Percentiles rank a stretch among this genome's conserved stretches.
Conservation (phyloP, 2,113 vertebrate species). For the Ciconia boyciana region DNA sequence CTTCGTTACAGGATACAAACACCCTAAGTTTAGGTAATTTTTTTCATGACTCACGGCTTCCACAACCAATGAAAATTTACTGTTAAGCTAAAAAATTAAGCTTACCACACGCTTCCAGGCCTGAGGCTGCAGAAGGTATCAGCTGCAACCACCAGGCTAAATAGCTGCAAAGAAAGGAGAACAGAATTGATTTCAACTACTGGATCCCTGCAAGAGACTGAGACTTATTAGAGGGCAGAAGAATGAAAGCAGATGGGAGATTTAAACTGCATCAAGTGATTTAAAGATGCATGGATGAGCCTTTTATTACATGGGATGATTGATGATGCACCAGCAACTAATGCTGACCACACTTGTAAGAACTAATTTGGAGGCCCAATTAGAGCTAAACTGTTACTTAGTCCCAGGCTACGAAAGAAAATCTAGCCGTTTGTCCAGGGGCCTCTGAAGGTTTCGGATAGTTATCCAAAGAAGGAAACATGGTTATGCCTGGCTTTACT, state of each 20-base stretch:
- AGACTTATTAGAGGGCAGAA: conserved; percentile 34
- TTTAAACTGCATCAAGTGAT: conserved; percentile 53
- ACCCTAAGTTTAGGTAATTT: not conserved
- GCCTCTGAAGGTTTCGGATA: not conserved
- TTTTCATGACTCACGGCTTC: not conserved
- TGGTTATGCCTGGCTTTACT: not conserved
- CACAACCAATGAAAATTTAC: not conserved
- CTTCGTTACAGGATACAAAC: not conserved
- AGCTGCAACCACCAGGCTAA: not conserved
- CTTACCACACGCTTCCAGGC: not conserved
- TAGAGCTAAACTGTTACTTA: not conserved
- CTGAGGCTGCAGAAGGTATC: not conserved
- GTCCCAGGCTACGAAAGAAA: not conserved
- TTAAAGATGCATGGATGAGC: conserved; percentile 39
- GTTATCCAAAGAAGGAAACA: not conserved
- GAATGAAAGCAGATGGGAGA: conserved; percentile 61
- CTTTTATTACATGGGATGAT: conserved; percentile 20
- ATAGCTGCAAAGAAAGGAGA: not conserved
- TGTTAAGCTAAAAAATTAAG: not conserved
- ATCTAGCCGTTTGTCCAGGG: not conserved
- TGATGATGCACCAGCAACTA: conserved; percentile 12
- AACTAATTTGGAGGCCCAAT: conserved; percentile 13
- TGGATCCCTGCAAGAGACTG: conserved; percentile 24
- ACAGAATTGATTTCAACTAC: not conserved
- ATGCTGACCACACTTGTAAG: not conserved